Conservation (phyloP, 30 jellyfish, hydroid and myxozoan genomes). For the Nemopilema nomurai region DNA sequence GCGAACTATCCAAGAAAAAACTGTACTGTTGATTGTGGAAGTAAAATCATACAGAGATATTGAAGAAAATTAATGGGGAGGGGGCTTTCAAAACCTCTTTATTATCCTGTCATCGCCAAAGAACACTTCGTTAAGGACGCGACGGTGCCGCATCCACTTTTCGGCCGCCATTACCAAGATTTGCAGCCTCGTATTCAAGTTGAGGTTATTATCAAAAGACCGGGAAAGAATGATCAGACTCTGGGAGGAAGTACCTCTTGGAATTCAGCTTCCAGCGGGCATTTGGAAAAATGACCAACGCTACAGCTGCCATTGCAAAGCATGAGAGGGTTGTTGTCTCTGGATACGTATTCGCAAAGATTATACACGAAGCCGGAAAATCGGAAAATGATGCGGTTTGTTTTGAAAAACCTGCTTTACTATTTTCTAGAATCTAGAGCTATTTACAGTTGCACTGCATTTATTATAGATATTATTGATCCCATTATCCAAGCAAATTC, state of each 20-base stretch:
- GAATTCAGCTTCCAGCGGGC: not conserved
- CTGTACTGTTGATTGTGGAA: too few species aligned
- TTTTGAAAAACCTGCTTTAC: not conserved
- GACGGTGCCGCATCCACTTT: constrained; percentile 35
- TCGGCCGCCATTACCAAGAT: constrained; percentile 20
- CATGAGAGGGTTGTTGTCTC: constrained; percentile 60
- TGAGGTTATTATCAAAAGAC: not conserved
- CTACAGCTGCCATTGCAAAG: not conserved
- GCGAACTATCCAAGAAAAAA: too few species aligned
- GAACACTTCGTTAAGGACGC: constrained; percentile 43
- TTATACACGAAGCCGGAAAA: constrained; percentile 66
- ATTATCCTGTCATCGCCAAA: constrained; percentile 44
- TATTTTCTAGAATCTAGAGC: too few species aligned
- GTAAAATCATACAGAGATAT: too few species aligned
- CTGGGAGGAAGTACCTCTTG: not conserved
- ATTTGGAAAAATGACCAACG: not conserved
- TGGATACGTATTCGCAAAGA: constrained; percentile 68
- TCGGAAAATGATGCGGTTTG: constrained; percentile 61
- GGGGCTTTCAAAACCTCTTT: constrained; percentile 19
- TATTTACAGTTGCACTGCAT: too few species aligned
- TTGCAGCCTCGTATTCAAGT: not conserved
- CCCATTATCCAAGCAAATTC: too few species aligned
- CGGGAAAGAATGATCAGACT: not conserved
- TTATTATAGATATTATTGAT: too few species aligned
- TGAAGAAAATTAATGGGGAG: too few species aligned